Evolutionary conservation across 2,888 invertebrate genomes (phyloP).

Genomic region (Clunio marinus): DNA sequence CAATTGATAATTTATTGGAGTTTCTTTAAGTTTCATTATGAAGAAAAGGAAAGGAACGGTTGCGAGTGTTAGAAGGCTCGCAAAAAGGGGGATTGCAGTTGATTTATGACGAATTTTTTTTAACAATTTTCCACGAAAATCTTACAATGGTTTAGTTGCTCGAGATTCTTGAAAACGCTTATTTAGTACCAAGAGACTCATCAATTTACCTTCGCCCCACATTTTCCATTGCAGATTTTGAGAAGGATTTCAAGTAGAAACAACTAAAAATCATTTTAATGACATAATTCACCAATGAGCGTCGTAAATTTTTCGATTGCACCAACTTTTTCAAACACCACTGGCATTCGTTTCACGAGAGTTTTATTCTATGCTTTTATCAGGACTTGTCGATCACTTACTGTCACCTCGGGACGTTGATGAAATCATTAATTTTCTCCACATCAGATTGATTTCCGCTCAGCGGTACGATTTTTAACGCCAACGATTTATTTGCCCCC

Average conservation of each 20-base stretch:
- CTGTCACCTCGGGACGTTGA: neutral
- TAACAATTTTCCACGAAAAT: neutral
- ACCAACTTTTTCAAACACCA: too few relatives aligned
- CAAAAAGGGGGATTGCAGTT: too few relatives aligned
- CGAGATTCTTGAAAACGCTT: too few relatives aligned
- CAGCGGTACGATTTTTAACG: too few relatives aligned
- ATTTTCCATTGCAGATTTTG: neutral
- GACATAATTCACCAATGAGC: neutral
- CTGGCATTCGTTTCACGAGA: neutral
- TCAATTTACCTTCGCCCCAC: neutral
- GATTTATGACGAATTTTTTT: neutral
- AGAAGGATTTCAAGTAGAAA: neutral
- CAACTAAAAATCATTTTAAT: neutral
- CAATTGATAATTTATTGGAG: neutral
- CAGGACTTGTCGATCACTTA: neutral
- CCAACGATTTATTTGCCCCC: too few relatives aligned
- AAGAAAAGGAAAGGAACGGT: neutral
- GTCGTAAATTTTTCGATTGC: neutral
- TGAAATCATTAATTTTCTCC: slow-evolving; percentile 11
- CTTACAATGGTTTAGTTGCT: too few relatives aligned
- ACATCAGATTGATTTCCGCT: slow-evolving; percentile 6
- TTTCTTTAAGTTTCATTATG: neutral
- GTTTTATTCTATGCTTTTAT: neutral
- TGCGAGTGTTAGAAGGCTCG: too few relatives aligned
- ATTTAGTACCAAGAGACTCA: too few relatives aligned